These are phyloP conservation scores for Coleophora flavipennella DNA, from an alignment of 2,888 invertebrate species.

Conservation along the genomic window DNA sequence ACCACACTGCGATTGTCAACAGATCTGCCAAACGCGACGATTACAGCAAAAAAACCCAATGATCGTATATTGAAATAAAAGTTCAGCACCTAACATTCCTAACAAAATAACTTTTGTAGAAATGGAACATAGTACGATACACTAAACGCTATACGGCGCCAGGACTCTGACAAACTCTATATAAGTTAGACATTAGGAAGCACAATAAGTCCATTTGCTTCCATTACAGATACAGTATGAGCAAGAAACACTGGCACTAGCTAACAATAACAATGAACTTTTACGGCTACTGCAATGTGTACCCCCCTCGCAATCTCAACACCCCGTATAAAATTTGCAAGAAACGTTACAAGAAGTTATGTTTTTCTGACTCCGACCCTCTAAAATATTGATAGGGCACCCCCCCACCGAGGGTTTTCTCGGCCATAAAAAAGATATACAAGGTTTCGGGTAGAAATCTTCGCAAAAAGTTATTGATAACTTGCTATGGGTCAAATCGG, in stretches of 20 bases:
- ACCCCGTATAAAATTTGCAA: constrained; percentile 35
- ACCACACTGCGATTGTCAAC: too few species aligned
- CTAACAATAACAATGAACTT: constrained; percentile 17
- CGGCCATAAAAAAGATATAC: constrained; percentile 31
- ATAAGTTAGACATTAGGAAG: too few species aligned
- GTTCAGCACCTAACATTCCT: too few species aligned
- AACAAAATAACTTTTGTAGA: too few species aligned
- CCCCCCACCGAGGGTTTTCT: constrained; percentile 12
- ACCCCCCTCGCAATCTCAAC: constrained; percentile 21
- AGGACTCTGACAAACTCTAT: too few species aligned
- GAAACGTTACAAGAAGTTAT: constrained; percentile 29
- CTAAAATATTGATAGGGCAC: constrained; percentile 31
- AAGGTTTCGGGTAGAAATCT: constrained; percentile 19
- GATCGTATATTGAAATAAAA: too few species aligned
- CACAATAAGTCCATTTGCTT: neutral
- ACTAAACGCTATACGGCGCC: too few species aligned
- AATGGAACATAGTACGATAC: too few species aligned
- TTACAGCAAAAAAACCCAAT: too few species aligned
- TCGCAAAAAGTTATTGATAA: constrained; percentile 31
- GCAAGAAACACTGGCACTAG: too few species aligned
- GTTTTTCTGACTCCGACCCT: constrained; percentile 26
- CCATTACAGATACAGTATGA: constrained; percentile 4
- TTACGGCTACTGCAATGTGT: constrained; percentile 11
- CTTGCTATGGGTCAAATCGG: constrained; percentile 11
- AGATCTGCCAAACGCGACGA: too few species aligned